phyloP scores from a whole-genome alignment of 2,113 vertebrate genomes.

The Mormyrus iriodes region DNA sequence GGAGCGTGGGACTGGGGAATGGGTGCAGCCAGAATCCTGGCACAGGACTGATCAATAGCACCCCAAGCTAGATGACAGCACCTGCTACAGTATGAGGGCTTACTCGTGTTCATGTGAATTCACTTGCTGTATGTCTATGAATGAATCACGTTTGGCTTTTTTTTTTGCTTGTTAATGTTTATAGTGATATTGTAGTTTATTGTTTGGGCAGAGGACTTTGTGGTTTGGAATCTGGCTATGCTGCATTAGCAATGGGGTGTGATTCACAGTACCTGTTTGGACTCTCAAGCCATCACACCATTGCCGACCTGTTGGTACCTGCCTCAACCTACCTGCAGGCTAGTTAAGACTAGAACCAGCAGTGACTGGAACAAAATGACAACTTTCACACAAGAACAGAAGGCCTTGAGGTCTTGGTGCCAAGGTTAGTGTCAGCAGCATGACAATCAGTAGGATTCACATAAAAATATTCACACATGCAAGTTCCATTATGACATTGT shows the following conservation, averaged over 20 bases:
- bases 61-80: not conserved
- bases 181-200: not conserved
- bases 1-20: not conserved
- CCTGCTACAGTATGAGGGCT: not conserved
- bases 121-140: not conserved
- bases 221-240: not conserved
- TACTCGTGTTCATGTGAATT: not conserved
- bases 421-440: not conserved
- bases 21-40: not conserved
- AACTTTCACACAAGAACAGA: not conserved
- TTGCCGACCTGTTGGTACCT: not conserved
- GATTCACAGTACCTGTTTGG: not conserved
- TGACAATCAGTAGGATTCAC: not conserved
- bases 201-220: not conserved
- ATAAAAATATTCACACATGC: not conserved
- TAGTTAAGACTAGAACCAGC: not conserved
- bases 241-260: not conserved
- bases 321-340: not conserved
- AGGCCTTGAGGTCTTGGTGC: not conserved
- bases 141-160: not conserved
- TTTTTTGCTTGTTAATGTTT: not conserved
- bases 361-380: not conserved
- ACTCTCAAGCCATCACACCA: not conserved
- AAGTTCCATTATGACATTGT: not conserved
- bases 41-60: not conserved